A percentile compares a stretch with the other conserved stretches of the same genome.
phyloP scores from a whole-genome alignment of 2,888 invertebrate species.

The Xanthorhoe spadicearia region DNA sequence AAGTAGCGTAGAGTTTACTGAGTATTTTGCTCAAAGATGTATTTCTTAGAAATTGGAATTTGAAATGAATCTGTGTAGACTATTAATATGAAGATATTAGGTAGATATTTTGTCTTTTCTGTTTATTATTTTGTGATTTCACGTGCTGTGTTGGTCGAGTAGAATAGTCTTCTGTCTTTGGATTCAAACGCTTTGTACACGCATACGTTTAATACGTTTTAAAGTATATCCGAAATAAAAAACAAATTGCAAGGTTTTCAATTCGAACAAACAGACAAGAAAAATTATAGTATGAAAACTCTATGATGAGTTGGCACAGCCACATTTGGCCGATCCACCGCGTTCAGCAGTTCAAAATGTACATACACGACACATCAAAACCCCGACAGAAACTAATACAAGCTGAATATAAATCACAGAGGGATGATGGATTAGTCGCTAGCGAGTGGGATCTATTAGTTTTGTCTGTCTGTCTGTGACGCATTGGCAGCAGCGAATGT shows the following conservation, averaged over 20 bases:
- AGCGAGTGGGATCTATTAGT: constrained; percentile 25
- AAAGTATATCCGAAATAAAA: too few species aligned
- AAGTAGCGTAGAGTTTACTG: constrained; percentile 18
- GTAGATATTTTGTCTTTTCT: background rate
- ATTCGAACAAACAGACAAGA: too few species aligned
- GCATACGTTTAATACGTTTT: too few species aligned
- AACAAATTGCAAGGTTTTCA: too few species aligned
- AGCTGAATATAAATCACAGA: constrained; percentile 63
- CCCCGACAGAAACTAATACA: constrained; percentile 30
- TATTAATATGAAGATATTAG: background rate
- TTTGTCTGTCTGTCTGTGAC: constrained; percentile 33
- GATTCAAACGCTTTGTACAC: too few species aligned
- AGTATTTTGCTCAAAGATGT: constrained; percentile 17
- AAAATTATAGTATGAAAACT: too few species aligned
- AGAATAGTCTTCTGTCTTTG: too few species aligned
- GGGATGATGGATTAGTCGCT: constrained; percentile 40
- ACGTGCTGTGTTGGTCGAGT: background rate
- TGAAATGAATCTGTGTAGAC: constrained; percentile 7
- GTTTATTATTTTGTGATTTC: background rate
- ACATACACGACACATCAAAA: constrained; percentile 1
- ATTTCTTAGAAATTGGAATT: constrained; percentile 19
- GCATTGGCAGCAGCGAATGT: constrained; percentile 30
- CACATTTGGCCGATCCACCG: background rate
- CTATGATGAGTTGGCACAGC: background rate
- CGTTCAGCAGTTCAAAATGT: background rate